Base-by-base conservation (phyloP, 1,140 invertebrate species). In the Calliphora vicina region DNA sequence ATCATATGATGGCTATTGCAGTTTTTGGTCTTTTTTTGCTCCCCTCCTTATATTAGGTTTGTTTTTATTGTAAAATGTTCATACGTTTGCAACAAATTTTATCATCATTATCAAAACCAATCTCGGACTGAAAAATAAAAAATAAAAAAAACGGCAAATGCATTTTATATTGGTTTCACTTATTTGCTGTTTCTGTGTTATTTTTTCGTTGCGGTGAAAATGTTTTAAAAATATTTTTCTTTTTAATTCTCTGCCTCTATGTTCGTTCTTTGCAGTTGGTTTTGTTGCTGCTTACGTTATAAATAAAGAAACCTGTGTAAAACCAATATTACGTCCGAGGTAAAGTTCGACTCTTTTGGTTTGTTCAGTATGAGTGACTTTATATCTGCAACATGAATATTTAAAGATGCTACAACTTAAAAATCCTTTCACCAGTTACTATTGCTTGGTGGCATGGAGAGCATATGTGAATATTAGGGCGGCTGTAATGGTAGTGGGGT, bases 71-170 rank as follows among this genome's bases (percentile, higher is more conserved):
- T 20, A 74, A 74, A 43, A 78, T 78, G 74, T 78, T 78, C n/a
- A 78, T 78, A 78, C 74, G 74, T 78, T 78, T 78, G 74, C 74
- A 78, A 78, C 74, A 78, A 78, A 78, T 78, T 78, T 78, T 13
- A 78, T 78, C 35, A 25, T 23, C 74, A 78, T 78, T 78, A 78
- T 78, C 74, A 78, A 78, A 78, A 78, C 74, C 74, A 78, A 78
- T 78, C 74, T 78, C 74, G 74, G 74, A 78, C 74, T 27, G n/a
- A 20, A 42, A 42, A 45, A 13, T 12, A 42, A 43, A 43, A 78
- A 78, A 42, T 20, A 76, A 76, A 15, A 74, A 74, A n/a, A 35
- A 76, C 27, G 20, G 35, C 35, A 20, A 76, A 45, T 78, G 74
- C 42, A 78, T 78, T 78, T 78, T 78, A 43, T 78, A 78, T 78